Conservation (phyloP, 2,113 vertebrate genomes). For the Myrmecophaga tridactyla region DNA sequence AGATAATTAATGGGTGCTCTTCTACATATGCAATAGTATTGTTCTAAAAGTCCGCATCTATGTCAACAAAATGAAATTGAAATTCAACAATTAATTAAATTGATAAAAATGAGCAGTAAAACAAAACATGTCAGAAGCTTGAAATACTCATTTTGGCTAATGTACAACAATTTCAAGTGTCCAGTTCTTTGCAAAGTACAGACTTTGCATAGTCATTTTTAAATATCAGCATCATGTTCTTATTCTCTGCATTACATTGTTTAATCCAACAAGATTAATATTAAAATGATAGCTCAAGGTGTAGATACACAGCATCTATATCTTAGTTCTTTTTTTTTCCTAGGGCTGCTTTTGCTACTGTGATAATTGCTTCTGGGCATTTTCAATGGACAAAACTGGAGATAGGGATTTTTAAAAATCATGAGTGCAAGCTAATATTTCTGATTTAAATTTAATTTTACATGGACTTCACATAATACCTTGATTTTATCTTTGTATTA, state of each 20-base stretch:
- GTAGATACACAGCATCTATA: not conserved
- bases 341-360: not conserved
- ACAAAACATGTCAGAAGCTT: not conserved
- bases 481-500: not conserved
- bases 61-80: not conserved
- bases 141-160: not conserved
- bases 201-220: not conserved
- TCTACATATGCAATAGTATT: not conserved
- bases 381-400: not conserved
- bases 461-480: not conserved
- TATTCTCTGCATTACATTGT: not conserved
- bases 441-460: not conserved
- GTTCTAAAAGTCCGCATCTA: not conserved
- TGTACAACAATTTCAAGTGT: not conserved
- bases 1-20: not conserved
- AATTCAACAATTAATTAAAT: not conserved
- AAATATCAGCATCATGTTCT: not conserved
- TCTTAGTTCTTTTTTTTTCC: not conserved
- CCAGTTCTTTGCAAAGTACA: not conserved
- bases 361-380: not conserved
- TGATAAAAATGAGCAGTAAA: not conserved
- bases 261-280: not conserved
- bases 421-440: not conserved
- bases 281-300: not conserved
- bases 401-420: not conserved